Evolutionary conservation across 2,113 vertebrate genomes (phyloP), one percentile per base, ranked within the genome.

Genomic region (Heterocephalus glaber): DNA sequence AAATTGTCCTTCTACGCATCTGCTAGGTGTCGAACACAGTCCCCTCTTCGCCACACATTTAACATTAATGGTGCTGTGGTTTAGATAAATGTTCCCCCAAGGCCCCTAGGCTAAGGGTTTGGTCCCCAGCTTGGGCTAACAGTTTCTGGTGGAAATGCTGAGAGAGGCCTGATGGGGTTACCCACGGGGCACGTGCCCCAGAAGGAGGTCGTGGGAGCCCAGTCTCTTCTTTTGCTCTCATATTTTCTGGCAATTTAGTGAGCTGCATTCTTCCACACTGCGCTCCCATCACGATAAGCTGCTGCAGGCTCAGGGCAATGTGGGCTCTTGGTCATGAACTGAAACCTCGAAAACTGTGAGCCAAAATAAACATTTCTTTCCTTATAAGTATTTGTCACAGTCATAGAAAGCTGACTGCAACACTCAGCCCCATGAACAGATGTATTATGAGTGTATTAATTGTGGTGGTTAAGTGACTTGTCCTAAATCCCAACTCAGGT

Each of bases 1-100:
- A 79, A 72, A 77, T 47, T 93, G 77, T 52, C 11, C 80, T 70
- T 84, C 72, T 72, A 49, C 86, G 33, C 33, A 84, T n/a, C 11
- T 76, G 5, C 41, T 84, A 60, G 13, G 22, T 77, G 30, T 38
- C 60, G 63, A 86, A 22, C 9, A 20, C 68, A 52, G 74, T 93
- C 95, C 54, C 54, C 60, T 22, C 10, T 87, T 89, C 13, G 33
- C 38, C 60, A 38, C 3, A 4, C 38, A 13, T 47, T 76, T 74
- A 80, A 54, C 30, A 20, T 79, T 80, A 12, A 56, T 2, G 9
- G 76, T 86, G 28, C 13, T 54, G 68, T 56, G 13, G 47, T 47
- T 60, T 83, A 56, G 65, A 41, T 49, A 52, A 63, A 35, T n/a
- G 11, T 60, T 35, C 35, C 38, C 72, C 24, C 11, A 68, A 60